Conservation (phyloP, 2,797 vertebrate genomes). For the Rhadinocentrus ornatus region DNA sequence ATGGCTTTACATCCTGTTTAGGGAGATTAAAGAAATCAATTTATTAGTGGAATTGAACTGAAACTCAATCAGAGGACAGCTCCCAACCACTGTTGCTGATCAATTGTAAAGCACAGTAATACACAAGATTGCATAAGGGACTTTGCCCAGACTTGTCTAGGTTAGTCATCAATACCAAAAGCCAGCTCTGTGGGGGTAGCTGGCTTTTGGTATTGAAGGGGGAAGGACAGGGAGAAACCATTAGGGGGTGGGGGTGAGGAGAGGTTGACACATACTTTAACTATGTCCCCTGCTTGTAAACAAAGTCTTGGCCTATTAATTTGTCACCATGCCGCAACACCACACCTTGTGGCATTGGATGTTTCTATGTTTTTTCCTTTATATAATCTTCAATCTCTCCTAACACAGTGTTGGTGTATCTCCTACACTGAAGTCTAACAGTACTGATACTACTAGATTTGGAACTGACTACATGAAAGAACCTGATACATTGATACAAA, state of each 20-base stretch:
- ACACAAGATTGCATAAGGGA: constrained; percentile 34
- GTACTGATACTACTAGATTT: neutral
- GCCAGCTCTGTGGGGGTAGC: constrained; percentile 15
- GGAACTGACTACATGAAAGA: neutral
- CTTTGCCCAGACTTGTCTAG: constrained; percentile 46
- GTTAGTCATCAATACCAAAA: constrained; percentile 37
- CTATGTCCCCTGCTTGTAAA: constrained; percentile 63
- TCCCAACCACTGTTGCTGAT: constrained; percentile 31
- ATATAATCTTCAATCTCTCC: neutral
- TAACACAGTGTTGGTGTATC: neutral
- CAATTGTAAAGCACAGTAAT: constrained; percentile 25
- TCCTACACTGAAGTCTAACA: neutral
- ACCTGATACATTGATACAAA: neutral
- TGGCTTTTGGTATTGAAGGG: neutral
- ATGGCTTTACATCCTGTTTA: constrained; percentile 2
- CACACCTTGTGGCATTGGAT: neutral
- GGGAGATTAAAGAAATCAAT: constrained; percentile 41
- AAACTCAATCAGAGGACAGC: constrained; percentile 43
- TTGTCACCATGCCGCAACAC: constrained; percentile 62
- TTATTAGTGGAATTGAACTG: constrained; percentile 15
- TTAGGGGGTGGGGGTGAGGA: constrained; percentile 19
- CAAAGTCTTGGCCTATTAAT: constrained; percentile 47
- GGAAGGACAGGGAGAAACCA: neutral
- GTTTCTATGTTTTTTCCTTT: constrained; percentile 55
- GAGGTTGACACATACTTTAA: constrained; percentile 5